phyloP scores from a whole-genome alignment of 2,113 vertebrate species.

The Rhea pennata region DNA sequence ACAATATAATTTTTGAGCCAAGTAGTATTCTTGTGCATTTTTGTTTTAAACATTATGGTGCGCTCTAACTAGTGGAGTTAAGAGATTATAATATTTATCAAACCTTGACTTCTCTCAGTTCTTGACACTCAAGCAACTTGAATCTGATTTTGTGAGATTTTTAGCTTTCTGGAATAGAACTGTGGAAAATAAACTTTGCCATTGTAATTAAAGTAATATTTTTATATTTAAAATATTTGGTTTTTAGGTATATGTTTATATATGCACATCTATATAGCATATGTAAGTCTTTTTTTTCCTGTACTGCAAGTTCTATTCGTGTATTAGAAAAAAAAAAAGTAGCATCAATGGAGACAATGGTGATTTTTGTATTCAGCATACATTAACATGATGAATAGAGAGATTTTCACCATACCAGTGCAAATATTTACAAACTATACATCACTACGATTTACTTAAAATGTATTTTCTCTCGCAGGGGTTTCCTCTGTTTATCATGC shows the following conservation, averaged over 20 bases:
- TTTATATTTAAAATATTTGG: not conserved
- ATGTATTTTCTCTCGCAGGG: not conserved
- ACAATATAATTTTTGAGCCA: not conserved
- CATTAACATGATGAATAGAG: conserved; percentile 10
- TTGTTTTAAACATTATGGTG: not conserved
- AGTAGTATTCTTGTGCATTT: not conserved
- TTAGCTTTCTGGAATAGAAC: not conserved
- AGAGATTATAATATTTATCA: not conserved
- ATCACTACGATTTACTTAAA: not conserved
- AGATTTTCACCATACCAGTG: not conserved
- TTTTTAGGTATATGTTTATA: not conserved
- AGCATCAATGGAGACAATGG: not conserved
- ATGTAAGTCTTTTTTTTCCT: not conserved
- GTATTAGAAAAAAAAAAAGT: not conserved
- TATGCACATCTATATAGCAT: not conserved
- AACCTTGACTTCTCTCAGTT: conserved; percentile 4
- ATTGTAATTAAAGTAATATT: not conserved
- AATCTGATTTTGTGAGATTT: not conserved
- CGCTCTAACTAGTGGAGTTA: not conserved
- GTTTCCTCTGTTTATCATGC: conserved; percentile 20
- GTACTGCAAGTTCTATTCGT: not conserved
- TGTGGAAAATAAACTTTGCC: not conserved
- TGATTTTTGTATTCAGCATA: not conserved
- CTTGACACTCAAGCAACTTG: not conserved
- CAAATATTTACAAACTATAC: conserved; percentile 32